Evolutionary conservation across 2,888 invertebrate species (phyloP).

Genomic region (Drosophila tanythrix): DNA sequence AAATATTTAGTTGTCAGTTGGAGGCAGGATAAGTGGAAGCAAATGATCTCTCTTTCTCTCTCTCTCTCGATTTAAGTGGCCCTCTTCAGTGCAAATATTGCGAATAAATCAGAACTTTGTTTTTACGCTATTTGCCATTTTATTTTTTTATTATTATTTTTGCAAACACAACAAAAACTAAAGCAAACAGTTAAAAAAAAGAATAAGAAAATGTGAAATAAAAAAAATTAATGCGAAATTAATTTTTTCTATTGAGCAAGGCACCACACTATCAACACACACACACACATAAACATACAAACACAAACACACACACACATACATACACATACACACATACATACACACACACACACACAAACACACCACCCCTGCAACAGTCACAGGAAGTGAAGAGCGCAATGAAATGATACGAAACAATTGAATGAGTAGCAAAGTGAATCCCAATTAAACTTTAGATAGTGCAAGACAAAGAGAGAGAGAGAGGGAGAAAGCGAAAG

Average conservation of each 20-base stretch:
- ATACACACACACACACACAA: not conserved
- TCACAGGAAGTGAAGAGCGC: not conserved
- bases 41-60: not conserved
- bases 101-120: constrained; percentile 46
- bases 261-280: not conserved
- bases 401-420: constrained; percentile 28
- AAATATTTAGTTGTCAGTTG: constrained; percentile 77
- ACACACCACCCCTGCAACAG: too few relatives aligned
- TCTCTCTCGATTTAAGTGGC: constrained; percentile 30
- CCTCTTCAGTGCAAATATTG: constrained; percentile 54
- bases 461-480: not conserved
- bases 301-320: too few relatives aligned
- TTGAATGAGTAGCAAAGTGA: constrained; percentile 33
- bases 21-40: constrained; percentile 35
- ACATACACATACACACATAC: too few relatives aligned
- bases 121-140: constrained; percentile 43
- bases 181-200: not conserved
- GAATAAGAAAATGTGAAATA: not conserved
- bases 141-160: constrained; percentile 39
- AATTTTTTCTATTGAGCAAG: constrained; percentile 36
- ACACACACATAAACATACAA: not conserved
- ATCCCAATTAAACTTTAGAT: constrained; percentile 41
- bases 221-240: constrained; percentile 36
- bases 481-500: not conserved
- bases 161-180: not conserved